phyloP scores from a whole-genome alignment of 1,140 invertebrate genomes.

The Neodiprion pinetum region DNA sequence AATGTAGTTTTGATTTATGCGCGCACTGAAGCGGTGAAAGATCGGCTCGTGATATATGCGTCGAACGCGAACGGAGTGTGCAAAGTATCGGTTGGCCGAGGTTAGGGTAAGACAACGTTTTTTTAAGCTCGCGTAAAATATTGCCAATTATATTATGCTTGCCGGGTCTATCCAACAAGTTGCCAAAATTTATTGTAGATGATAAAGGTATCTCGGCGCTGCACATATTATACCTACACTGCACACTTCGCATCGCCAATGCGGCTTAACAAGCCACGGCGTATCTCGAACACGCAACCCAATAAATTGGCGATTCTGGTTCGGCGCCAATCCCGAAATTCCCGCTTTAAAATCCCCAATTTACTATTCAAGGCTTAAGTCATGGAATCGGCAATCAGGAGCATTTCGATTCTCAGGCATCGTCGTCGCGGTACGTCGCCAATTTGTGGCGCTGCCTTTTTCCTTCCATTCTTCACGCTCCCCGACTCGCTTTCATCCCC shows the following conservation, averaged over 20 bases:
- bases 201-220: constrained; percentile 45
- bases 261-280: constrained; percentile 39
- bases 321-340: background rate
- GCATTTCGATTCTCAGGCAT: too few relatives aligned
- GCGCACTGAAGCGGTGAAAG: too few relatives aligned
- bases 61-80: too few relatives aligned
- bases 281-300: constrained; percentile 39
- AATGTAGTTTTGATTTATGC: too few relatives aligned
- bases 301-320: constrained; percentile 40
- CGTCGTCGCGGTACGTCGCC: too few relatives aligned
- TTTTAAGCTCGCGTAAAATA: constrained; percentile 32
- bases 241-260: constrained; percentile 32
- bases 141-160: constrained; percentile 37
- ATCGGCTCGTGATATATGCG: too few relatives aligned
- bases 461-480: background rate
- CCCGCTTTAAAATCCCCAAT: background rate
- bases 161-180: constrained; percentile 23
- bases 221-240: constrained; percentile 3
- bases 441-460: background rate
- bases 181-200: constrained; percentile 50
- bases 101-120: background rate
- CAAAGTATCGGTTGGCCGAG: too few relatives aligned
- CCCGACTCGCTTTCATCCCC: background rate
- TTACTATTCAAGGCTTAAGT: background rate
- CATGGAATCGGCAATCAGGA: background rate